Percentiles rank a stretch among this genome's conserved stretches.
phyloP scores from a whole-genome alignment of 2,113 vertebrate genomes.

The Hypomesus transpacificus region DNA sequence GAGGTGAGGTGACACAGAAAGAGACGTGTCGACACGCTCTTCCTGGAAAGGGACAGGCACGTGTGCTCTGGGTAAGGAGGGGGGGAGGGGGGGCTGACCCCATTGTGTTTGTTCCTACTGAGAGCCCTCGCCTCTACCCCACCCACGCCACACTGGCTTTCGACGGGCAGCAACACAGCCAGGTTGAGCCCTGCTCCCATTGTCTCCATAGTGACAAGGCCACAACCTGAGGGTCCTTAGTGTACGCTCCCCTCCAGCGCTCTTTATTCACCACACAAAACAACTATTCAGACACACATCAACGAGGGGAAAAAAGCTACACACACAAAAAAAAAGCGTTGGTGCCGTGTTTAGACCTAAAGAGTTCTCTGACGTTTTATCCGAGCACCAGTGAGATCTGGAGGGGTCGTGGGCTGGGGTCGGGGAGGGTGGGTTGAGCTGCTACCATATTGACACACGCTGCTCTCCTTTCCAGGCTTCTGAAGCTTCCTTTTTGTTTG shows the following conservation, averaged over 20 bases:
- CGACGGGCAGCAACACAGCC: slow-evolving; percentile 5
- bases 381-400: not conserved
- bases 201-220: slow-evolving; percentile 35
- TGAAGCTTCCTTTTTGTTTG: not conserved
- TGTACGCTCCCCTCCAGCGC: not conserved
- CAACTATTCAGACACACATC: not conserved
- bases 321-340: not conserved
- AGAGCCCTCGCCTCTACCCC: not conserved
- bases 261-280: slow-evolving; percentile 4
- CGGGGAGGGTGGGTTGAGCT: not conserved
- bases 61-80: slow-evolving; percentile 20
- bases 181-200: slow-evolving; percentile 24
- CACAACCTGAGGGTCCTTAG: slow-evolving; percentile 7
- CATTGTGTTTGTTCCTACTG: slow-evolving; percentile 40
- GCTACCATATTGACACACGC: not conserved
- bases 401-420: not conserved
- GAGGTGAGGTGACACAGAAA: slow-evolving; percentile 41
- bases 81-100: slow-evolving; percentile 27
- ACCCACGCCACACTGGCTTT: slow-evolving; percentile 3
- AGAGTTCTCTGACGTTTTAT: not conserved
- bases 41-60: slow-evolving; percentile 33
- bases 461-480: not conserved
- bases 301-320: not conserved
- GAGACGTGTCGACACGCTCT: slow-evolving; percentile 32
- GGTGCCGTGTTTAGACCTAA: not conserved